phyloP scores from a whole-genome alignment of 2,113 vertebrate species.

The Nycticebus coucang region DNA sequence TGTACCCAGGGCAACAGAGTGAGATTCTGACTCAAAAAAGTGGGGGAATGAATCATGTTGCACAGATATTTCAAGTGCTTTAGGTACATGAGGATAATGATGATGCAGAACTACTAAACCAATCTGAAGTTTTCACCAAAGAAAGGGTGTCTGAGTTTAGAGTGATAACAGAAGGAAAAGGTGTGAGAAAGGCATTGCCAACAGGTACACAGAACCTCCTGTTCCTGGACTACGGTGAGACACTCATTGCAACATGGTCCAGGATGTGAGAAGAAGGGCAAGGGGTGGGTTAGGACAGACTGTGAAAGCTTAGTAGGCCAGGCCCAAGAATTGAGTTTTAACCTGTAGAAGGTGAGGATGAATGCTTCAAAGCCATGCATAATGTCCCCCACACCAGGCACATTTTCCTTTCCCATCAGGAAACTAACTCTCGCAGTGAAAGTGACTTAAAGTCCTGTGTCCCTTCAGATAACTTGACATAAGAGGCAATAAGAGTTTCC shows the following conservation, averaged over 20 bases:
- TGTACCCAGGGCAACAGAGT: no score
- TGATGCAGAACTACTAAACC: background rate
- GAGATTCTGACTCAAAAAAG: no score
- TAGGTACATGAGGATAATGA: background rate
- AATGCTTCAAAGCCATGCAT: background rate
- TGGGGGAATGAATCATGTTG: no score
- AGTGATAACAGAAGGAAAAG: background rate
- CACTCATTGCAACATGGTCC: fast-evolving
- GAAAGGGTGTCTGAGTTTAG: background rate
- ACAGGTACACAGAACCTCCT: background rate
- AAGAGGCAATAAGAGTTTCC: background rate
- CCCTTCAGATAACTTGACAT: background rate
- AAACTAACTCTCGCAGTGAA: background rate
- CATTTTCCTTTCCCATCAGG: background rate
- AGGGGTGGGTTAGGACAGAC: fast-evolving
- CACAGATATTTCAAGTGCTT: background rate
- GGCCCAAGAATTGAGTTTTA: background rate
- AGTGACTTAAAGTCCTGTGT: background rate
- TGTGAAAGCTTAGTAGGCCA: background rate
- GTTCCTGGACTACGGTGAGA: background rate
- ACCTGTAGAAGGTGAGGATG: background rate
- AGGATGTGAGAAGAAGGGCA: background rate
- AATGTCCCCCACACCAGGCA: fast-evolving
- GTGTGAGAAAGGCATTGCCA: background rate
- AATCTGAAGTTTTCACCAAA: background rate